phyloP scores from a whole-genome alignment of 1,140 invertebrate species.

The Homarus americanus region DNA sequence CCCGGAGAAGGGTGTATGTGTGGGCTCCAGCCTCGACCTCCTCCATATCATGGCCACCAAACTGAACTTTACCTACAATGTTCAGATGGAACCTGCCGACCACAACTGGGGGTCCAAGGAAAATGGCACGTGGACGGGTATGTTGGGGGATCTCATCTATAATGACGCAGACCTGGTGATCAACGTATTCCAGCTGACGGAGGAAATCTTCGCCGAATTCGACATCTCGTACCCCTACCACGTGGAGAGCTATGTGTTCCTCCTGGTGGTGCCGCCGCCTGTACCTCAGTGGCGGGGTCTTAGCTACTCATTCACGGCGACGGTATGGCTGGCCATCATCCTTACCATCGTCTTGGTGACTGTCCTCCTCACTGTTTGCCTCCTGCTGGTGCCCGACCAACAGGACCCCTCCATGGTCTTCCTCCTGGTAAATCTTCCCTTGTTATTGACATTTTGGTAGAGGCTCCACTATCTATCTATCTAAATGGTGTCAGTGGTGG shows the following conservation, averaged over 20 bases:
- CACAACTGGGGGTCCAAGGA: constrained; percentile 56
- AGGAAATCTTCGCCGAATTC: constrained; percentile 39
- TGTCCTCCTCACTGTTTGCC: constrained; percentile 22
- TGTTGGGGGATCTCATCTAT: constrained; percentile 62
- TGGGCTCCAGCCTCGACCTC: constrained; percentile 39
- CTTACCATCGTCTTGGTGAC: constrained; percentile 28
- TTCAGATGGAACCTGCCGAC: constrained; percentile 48
- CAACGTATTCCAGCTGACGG: constrained; percentile 46
- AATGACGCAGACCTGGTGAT: constrained; percentile 57
- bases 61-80: constrained; percentile 52
- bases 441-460: too few relatives aligned
- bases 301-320: constrained; percentile 53
- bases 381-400: constrained; percentile 28
- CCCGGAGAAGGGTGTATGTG: constrained; percentile 18
- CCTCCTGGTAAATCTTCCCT: constrained; percentile 24
- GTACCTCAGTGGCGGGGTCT: constrained; percentile 57
- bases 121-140: constrained; percentile 61
- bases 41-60: constrained; percentile 36
- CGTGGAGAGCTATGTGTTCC: constrained; percentile 55
- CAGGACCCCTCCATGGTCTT: constrained; percentile 36
- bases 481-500: too few relatives aligned
- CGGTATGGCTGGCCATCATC: constrained; percentile 42
- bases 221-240: constrained; percentile 60
- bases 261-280: constrained; percentile 42
- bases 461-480: too few relatives aligned